A percentile compares a stretch with the other conserved stretches of the same genome.
These are phyloP conservation scores for Chaenocephalus aceratus DNA, from an alignment of 2,113 vertebrate species.

Conservation along the genomic window DNA sequence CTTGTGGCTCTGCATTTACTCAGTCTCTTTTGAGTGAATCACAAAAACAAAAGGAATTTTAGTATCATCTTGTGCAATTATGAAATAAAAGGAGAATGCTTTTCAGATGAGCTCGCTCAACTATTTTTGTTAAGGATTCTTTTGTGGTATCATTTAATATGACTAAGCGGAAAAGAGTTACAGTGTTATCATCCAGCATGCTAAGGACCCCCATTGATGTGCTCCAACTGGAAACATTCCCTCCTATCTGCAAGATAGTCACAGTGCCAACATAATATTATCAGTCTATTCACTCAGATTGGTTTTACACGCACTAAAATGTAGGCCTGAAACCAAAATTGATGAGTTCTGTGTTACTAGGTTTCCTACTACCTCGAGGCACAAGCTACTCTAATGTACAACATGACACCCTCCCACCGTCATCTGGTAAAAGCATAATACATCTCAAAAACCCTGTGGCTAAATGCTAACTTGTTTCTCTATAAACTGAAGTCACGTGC, in stretches of 20 bases:
- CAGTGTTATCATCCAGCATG: background rate
- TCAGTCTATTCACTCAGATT: slow-evolving; percentile 22
- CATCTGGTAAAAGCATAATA: slow-evolving; percentile 34
- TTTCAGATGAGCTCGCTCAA: slow-evolving; percentile 24
- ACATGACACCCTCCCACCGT: slow-evolving; percentile 19
- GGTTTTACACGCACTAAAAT: slow-evolving; percentile 17
- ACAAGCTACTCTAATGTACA: slow-evolving; percentile 37
- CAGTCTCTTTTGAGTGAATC: slow-evolving; percentile 33
- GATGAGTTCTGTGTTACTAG: slow-evolving; percentile 29
- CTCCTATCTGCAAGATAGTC: slow-evolving; percentile 17
- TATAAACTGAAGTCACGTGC: slow-evolving; percentile 28
- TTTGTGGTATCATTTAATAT: slow-evolving; percentile 15
- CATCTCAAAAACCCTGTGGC: slow-evolving; percentile 33
- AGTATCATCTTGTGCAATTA: slow-evolving; percentile 17
- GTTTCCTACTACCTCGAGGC: slow-evolving; percentile 23
- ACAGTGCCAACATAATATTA: slow-evolving; percentile 40
- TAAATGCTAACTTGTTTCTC: slow-evolving; percentile 26
- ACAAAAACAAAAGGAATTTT: background rate
- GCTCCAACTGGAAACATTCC: slow-evolving; percentile 8
- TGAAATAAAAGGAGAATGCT: slow-evolving; percentile 24
- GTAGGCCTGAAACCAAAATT: slow-evolving; percentile 40
- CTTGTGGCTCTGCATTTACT: background rate
- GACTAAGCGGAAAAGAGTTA: slow-evolving; percentile 12
- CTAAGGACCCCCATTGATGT: slow-evolving; percentile 27
- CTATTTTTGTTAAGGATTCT: slow-evolving; percentile 39